Conservation (phyloP, 2,113 vertebrate species). For the Aramus guarauna region DNA sequence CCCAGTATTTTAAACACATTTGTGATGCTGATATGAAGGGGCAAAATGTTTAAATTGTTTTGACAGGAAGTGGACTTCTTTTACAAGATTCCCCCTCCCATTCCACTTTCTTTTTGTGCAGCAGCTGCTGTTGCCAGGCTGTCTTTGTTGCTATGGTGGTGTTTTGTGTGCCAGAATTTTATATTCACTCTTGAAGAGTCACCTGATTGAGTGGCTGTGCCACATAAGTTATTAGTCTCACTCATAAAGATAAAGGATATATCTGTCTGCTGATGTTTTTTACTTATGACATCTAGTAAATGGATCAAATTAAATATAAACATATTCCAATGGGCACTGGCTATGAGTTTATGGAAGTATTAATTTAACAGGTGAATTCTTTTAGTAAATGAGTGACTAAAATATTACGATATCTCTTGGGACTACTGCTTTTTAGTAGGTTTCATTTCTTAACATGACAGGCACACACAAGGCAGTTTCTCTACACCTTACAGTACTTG, state of each 20-base stretch:
- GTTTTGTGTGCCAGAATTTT: constrained; percentile 41
- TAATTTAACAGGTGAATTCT: background rate
- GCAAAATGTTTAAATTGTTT: background rate
- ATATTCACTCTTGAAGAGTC: constrained; percentile 28
- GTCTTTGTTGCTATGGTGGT: constrained; percentile 53
- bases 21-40: background rate
- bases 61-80: background rate
- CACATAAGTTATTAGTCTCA: background rate
- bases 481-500: accelerated
- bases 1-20: background rate
- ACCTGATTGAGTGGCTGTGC: constrained; percentile 27
- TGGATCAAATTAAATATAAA: background rate
- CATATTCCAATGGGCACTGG: background rate
- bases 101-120: background rate
- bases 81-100: background rate
- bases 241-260: background rate
- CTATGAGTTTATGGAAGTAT: background rate
- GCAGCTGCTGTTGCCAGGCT: constrained; percentile 49
- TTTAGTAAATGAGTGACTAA: background rate
- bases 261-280: background rate
- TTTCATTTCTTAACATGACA: background rate
- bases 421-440: background rate
- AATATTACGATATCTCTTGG: background rate
- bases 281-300: background rate
- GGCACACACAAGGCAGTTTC: background rate